These are phyloP conservation scores for Caenorhabditis tropicalis DNA, from an alignment of 1,140 invertebrate genomes.

Conservation along the genomic window DNA sequence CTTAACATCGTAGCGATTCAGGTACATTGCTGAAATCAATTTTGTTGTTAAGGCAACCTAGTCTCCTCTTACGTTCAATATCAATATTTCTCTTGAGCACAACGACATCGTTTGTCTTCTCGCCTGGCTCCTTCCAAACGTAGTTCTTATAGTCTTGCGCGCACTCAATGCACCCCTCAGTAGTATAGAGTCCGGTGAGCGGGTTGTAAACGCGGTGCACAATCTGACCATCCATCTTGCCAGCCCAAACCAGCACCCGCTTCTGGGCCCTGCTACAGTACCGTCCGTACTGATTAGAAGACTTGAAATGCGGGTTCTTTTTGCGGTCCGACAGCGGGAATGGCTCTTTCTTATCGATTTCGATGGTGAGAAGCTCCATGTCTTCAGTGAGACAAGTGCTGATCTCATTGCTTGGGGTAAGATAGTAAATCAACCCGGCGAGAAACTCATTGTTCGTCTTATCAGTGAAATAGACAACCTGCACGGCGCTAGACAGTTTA, in stretches of 20 bases:
- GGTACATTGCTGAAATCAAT: too few species aligned
- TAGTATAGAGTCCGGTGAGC: background rate
- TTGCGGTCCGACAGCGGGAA: background rate
- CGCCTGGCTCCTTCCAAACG: too few species aligned
- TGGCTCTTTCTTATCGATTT: background rate
- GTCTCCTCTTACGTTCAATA: too few species aligned
- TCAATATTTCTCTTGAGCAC: too few species aligned
- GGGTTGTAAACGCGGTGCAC: background rate
- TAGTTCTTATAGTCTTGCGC: background rate
- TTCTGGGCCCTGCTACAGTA: background rate
- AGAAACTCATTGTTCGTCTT: background rate
- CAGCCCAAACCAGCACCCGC: background rate
- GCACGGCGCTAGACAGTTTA: background rate
- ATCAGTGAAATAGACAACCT: background rate
- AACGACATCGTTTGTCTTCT: too few species aligned
- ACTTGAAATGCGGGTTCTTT: background rate
- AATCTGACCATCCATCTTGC: background rate
- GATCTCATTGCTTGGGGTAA: background rate
- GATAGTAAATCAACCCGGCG: background rate
- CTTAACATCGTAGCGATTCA: too few species aligned
- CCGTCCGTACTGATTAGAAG: background rate
- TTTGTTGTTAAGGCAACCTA: too few species aligned
- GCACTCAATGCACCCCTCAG: background rate
- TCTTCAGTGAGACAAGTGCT: background rate
- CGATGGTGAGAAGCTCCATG: background rate